Conservation (phyloP, 2,797 vertebrate genomes). For the Phoebastria nigripes region DNA sequence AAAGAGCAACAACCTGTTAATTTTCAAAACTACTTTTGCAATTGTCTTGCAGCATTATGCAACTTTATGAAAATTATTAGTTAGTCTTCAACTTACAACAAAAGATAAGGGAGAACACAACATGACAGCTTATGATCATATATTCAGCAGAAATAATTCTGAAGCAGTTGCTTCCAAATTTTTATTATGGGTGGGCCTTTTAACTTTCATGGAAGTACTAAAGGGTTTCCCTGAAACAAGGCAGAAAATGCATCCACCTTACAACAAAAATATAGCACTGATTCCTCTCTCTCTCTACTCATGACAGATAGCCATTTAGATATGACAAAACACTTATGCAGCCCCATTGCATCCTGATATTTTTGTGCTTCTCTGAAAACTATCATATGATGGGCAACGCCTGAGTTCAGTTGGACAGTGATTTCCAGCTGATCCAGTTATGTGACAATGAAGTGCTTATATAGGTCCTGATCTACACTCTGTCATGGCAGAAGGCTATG, state of each 20-base stretch:
- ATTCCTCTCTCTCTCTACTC: background rate
- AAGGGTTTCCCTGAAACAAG: background rate
- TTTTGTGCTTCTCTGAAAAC: background rate
- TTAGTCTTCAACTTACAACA: background rate
- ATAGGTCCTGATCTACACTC: background rate
- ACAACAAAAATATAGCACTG: background rate
- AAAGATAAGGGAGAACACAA: background rate
- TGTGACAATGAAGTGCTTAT: background rate
- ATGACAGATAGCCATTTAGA: background rate
- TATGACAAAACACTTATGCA: background rate
- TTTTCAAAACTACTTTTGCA: background rate
- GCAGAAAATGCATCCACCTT: background rate
- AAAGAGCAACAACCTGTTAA: background rate
- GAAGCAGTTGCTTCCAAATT: background rate
- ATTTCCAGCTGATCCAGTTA: background rate
- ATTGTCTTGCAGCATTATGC: background rate
- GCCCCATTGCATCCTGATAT: no score
- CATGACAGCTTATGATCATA: background rate
- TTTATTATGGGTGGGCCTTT: background rate
- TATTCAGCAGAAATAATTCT: background rate
- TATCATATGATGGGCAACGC: background rate
- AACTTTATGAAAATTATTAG: background rate
- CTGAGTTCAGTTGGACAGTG: background rate
- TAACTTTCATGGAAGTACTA: background rate
- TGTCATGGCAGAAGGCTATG: background rate